phyloP scores from a whole-genome alignment of 2,888 invertebrate species.

The Falcaria lacertinaria region DNA sequence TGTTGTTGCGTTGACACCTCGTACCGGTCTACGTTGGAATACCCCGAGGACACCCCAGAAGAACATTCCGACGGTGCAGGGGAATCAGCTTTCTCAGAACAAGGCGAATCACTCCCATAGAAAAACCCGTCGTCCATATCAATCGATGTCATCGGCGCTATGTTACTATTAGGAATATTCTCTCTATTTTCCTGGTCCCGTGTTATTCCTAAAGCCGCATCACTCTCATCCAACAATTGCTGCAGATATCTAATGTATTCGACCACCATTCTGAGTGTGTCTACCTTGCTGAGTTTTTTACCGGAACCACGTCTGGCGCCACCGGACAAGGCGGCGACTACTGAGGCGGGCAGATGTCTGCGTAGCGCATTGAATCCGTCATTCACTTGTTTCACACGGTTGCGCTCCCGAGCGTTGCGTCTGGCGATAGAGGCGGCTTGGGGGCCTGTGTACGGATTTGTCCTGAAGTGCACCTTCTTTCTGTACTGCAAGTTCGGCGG shows the following conservation, averaged over 20 bases:
- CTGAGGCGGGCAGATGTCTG: conserved; percentile 91
- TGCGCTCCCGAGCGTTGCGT: conserved; percentile 95
- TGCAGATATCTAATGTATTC: conserved; percentile 94
- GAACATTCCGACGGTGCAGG: conserved; percentile 87
- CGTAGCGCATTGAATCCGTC: conserved; percentile 94
- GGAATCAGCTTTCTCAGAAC: conserved; percentile 85
- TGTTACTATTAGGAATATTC: conserved; percentile 61
- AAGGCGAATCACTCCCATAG: conserved; percentile 76
- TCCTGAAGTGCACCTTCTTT: conserved; percentile 86
- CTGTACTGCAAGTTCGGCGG: conserved; percentile 82
- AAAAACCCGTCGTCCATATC: conserved; percentile 76
- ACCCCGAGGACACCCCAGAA: conserved; percentile 76
- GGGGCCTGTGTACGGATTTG: conserved; percentile 81
- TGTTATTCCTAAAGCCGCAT: conserved; percentile 77
- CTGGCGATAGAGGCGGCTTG: conserved; percentile 93
- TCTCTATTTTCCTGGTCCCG: conserved; percentile 69
- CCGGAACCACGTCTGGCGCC: conserved; percentile 86
- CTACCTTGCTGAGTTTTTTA: conserved; percentile 93
- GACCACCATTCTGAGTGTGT: conserved; percentile 92
- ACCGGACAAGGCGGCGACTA: conserved; percentile 84
- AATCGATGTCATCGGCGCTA: conserved; percentile 61
- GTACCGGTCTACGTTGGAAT: conserved; percentile 66
- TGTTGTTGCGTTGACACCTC: conserved; percentile 53
- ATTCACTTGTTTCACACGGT: conserved; percentile 96
- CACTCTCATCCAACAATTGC: conserved; percentile 87